These are phyloP conservation scores for Archilochus colubris DNA, from an alignment of 2,113 vertebrate genomes.

Conservation along the genomic window DNA sequence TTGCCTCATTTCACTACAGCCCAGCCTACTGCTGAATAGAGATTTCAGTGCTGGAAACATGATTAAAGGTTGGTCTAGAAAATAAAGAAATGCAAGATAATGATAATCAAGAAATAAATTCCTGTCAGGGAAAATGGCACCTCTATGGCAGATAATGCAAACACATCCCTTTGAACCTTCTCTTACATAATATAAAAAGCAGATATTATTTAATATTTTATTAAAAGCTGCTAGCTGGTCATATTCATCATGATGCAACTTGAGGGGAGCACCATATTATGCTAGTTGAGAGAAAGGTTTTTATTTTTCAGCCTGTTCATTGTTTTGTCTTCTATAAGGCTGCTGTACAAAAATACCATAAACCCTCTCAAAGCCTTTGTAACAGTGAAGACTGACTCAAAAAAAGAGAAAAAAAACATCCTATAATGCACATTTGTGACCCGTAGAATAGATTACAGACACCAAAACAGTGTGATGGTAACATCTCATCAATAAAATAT, in stretches of 20 bases:
- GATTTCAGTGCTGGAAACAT: background rate
- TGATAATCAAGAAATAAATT: slow-evolving; percentile 34
- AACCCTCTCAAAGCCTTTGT: background rate
- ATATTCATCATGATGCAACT: slow-evolving; percentile 54
- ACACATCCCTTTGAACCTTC: background rate
- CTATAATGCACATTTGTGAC: background rate
- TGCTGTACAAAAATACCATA: slow-evolving; percentile 30
- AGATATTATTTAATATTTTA: slow-evolving; percentile 54
- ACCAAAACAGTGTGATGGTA: background rate
- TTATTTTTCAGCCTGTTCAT: slow-evolving; percentile 44
- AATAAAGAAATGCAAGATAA: slow-evolving; percentile 56
- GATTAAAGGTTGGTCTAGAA: slow-evolving; percentile 36
- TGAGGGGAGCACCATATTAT: slow-evolving; percentile 29
- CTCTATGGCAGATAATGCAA: slow-evolving; percentile 21
- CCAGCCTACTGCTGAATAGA: background rate
- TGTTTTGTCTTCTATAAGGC: slow-evolving; percentile 10
- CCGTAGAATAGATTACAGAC: background rate
- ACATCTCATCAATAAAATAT: background rate
- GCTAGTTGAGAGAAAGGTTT: slow-evolving; percentile 25
- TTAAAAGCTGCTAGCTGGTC: slow-evolving; percentile 51
- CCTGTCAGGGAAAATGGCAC: slow-evolving; percentile 57
- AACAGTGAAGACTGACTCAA: background rate
- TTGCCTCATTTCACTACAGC: no score
- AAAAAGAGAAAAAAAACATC: background rate
- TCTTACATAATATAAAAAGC: background rate